A percentile compares a stretch with the other conserved stretches of the same genome.
Conservation (phyloP, 1,140 invertebrate species). For the Aphidius ervi region DNA sequence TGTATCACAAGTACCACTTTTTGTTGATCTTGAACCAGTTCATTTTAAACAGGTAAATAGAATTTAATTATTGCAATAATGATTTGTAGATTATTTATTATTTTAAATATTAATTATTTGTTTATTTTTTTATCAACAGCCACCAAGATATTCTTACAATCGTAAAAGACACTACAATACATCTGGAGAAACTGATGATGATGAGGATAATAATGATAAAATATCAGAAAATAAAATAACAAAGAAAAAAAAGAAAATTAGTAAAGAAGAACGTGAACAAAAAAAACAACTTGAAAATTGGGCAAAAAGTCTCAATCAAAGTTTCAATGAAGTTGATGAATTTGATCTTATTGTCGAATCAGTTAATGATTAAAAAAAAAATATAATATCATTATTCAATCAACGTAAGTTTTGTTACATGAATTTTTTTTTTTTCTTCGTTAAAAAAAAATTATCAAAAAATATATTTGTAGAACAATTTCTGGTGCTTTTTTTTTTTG, state of each 20-base stretch:
- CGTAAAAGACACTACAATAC: conserved; percentile 31
- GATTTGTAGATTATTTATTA: background rate
- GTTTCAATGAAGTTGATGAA: conserved; percentile 41
- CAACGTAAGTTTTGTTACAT: background rate
- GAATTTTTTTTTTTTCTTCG: background rate
- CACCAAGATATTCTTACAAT: conserved; percentile 38
- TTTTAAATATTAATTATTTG: conserved; percentile 9
- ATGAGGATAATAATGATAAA: conserved; percentile 15
- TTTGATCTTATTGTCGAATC: conserved; percentile 33
- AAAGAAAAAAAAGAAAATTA: conserved; percentile 25
- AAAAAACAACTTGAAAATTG: conserved; percentile 34
- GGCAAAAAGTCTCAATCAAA: conserved; percentile 36
- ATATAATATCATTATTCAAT: background rate
- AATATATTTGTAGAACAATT: no score
- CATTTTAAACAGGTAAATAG: conserved; percentile 37
- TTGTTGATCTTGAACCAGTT: conserved; percentile 37
- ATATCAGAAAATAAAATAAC: background rate
- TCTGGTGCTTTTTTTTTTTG: no score
- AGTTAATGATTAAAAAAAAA: conserved; percentile 1
- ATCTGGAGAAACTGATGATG: conserved; percentile 23
- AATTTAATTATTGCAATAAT: background rate
- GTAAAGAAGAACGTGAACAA: conserved; percentile 30
- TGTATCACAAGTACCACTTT: conserved; percentile 29
- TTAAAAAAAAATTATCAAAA: no score
- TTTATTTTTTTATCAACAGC: conserved; percentile 27